Percentiles rank a stretch among this genome's conserved stretches.
Evolutionary conservation across 2,113 vertebrate species (phyloP).

Genomic region (Apeltes quadracus): DNA sequence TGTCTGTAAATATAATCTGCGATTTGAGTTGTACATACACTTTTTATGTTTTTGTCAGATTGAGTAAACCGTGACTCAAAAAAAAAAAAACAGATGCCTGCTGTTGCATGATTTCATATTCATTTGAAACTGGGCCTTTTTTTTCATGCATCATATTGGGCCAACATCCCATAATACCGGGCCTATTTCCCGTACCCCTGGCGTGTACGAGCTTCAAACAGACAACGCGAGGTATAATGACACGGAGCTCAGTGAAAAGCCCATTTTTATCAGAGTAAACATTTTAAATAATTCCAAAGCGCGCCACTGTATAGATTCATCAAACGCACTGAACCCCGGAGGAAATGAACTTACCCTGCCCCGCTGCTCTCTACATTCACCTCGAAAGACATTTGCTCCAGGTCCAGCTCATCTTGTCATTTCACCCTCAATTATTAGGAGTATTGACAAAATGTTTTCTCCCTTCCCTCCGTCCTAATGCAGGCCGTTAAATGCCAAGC

Average conservation of each 20-base stretch:
- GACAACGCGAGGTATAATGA: constrained; percentile 51
- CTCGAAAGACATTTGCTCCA: constrained; percentile 75
- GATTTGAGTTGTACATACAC: constrained; percentile 98
- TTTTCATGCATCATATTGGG: constrained; percentile 58
- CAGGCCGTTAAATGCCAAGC: constrained; percentile 97
- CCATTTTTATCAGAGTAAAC: constrained; percentile 58
- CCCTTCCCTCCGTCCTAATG: constrained; percentile 94
- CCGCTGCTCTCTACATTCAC: constrained; percentile 73
- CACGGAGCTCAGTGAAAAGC: constrained; percentile 53
- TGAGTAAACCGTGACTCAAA: constrained; percentile 92
- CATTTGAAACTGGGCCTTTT: constrained; percentile 42
- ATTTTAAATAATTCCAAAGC: constrained; percentile 58
- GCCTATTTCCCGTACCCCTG: constrained; percentile 49
- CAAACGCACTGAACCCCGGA: constrained; percentile 86
- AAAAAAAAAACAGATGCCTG: constrained; percentile 70
- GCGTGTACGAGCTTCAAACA: constrained; percentile 29
- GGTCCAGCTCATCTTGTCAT: constrained; percentile 92
- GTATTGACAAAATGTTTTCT: constrained; percentile 98
- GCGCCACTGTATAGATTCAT: constrained; percentile 61
- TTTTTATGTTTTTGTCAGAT: constrained; percentile 99
- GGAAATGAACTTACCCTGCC: constrained; percentile 96
- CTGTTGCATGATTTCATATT: constrained; percentile 75
- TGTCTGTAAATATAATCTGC: constrained; percentile 99
- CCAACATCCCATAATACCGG: constrained; percentile 60
- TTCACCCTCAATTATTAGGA: constrained; percentile 96